Conservation (phyloP, 1,140 invertebrate species). For the Micrasema minimum region DNA sequence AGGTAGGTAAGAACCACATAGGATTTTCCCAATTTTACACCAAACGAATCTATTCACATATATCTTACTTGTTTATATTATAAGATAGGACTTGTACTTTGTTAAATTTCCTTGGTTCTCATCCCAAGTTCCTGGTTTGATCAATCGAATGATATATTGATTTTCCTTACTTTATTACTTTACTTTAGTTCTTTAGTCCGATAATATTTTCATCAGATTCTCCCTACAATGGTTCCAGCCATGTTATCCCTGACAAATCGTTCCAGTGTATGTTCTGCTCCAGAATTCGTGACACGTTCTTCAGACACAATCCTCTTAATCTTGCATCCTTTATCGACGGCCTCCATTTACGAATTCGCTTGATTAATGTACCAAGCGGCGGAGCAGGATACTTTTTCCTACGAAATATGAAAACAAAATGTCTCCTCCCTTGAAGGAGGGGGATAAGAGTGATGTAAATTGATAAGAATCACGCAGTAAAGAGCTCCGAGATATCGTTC, state of each 20-base stretch:
- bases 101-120: too few relatives aligned
- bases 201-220: too few relatives aligned
- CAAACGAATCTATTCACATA: too few relatives aligned
- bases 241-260: slow-evolving; percentile 12
- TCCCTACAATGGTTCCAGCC: not conserved
- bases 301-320: slow-evolving; percentile 28
- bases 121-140: too few relatives aligned
- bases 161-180: too few relatives aligned
- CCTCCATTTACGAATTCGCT: slow-evolving; percentile 17
- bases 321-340: slow-evolving; percentile 36
- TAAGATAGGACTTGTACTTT: too few relatives aligned
- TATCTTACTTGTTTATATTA: too few relatives aligned
- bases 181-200: too few relatives aligned
- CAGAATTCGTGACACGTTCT: slow-evolving; percentile 17
- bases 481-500: slow-evolving; percentile 29
- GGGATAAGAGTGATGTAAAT: slow-evolving; percentile 28
- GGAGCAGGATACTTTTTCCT: not conserved
- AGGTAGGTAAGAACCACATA: too few relatives aligned
- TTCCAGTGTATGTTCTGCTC: not conserved
- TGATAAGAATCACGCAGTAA: slow-evolving; percentile 45
- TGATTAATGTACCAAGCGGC: slow-evolving; percentile 29
- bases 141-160: too few relatives aligned
- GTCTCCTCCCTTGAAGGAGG: not conserved
- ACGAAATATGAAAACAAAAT: slow-evolving; percentile 33
- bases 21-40: too few relatives aligned